Conservation (phyloP, 2,113 vertebrate species). For the Syrmaticus mikado region DNA sequence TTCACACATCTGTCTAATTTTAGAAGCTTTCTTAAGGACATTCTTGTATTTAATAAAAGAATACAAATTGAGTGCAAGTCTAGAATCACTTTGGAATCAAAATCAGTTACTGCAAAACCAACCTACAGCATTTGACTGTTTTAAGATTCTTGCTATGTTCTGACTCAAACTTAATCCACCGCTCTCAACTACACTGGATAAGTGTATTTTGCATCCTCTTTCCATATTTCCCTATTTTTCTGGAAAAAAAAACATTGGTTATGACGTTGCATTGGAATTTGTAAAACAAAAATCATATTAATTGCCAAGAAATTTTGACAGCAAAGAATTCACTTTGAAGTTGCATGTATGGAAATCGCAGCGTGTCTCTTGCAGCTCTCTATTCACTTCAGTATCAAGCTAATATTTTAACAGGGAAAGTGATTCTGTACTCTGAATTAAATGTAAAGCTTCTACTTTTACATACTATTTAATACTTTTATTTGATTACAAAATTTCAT, state of each 20-base stretch:
- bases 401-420: not conserved
- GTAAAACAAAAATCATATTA: not conserved
- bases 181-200: not conserved
- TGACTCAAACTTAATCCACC: not conserved
- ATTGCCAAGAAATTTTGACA: not conserved
- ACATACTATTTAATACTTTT: not conserved
- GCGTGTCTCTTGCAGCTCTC: not conserved
- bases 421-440: not conserved
- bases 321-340: not conserved
- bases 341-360: not conserved
- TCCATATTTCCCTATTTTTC: not conserved
- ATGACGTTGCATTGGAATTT: not conserved
- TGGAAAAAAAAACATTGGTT: not conserved
- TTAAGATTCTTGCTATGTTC: not conserved
- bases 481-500: not conserved
- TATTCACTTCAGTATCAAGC: not conserved
- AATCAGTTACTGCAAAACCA: not conserved
- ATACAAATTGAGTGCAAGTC: not conserved
- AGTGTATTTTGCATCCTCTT: not conserved
- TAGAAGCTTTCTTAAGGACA: constrained; percentile 2
- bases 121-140: not conserved
- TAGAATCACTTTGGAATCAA: not conserved
- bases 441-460: not conserved
- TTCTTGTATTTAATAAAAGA: not conserved
- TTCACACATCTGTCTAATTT: constrained; percentile 34